Percentiles rank a stretch among this genome's conserved stretches.
Conservation (phyloP, 2,113 vertebrate species). For the Tragelaphus buxtoni region DNA sequence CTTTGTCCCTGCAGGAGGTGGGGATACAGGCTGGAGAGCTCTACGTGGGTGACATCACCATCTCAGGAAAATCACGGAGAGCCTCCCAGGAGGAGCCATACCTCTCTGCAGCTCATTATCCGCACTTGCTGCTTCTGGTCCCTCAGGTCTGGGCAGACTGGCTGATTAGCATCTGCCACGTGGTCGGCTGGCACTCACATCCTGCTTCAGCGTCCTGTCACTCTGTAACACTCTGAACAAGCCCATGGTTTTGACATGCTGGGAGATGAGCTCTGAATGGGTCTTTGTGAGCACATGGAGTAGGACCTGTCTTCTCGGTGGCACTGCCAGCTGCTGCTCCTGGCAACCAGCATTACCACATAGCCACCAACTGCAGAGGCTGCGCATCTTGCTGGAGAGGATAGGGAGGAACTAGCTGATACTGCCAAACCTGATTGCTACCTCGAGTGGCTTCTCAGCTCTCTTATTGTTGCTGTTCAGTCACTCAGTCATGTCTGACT, state of each 20-base stretch:
- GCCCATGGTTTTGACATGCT: fast-evolving
- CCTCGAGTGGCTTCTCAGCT: fast-evolving
- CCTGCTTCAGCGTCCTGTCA: too few species aligned
- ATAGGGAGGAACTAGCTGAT: background rate
- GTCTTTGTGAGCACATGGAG: background rate
- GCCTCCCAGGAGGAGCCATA: fast-evolving
- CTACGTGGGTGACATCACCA: slow-evolving; percentile 79
- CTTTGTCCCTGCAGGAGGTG: slow-evolving; percentile 75
- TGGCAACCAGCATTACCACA: background rate
- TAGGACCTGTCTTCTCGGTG: background rate
- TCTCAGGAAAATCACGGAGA: slow-evolving; percentile 77
- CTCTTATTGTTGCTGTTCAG: background rate
- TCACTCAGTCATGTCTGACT: background rate
- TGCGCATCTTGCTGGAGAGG: background rate
- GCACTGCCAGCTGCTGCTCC: background rate
- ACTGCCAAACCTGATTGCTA: too few species aligned
- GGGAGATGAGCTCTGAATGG: background rate
- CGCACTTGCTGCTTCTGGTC: too few species aligned
- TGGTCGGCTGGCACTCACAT: background rate
- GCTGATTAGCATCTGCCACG: background rate
- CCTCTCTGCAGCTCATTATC: background rate
- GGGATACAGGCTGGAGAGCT: slow-evolving; percentile 78
- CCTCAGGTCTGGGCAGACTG: background rate
- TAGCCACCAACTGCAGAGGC: background rate
- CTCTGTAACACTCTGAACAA: background rate